Evolutionary conservation across 2,113 vertebrate species (phyloP).

Genomic region (Erinaceus europaeus): DNA sequence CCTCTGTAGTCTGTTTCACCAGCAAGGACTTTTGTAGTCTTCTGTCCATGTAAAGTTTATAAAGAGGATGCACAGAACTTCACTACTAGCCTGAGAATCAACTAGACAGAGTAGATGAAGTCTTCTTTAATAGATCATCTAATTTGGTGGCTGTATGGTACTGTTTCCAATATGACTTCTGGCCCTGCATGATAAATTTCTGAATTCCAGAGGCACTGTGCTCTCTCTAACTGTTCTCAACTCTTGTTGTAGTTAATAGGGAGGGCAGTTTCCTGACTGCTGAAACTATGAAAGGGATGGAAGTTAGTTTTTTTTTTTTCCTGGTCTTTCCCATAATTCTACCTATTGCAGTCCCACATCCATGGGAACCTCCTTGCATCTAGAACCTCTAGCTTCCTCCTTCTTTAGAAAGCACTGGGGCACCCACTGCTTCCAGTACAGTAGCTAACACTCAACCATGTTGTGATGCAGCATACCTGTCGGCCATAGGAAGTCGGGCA

Average conservation of each 20-base stretch:
- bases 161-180: neutral
- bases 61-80: neutral
- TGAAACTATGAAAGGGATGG: too few species aligned
- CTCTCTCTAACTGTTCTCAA: neutral
- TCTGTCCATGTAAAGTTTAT: neutral
- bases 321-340: neutral
- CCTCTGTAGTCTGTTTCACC: neutral
- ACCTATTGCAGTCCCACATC: neutral
- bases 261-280: neutral
- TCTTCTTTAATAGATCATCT: neutral
- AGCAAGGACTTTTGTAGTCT: neutral
- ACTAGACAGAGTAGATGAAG: neutral
- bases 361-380: neutral
- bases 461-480: too few species aligned
- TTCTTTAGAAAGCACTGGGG: neutral
- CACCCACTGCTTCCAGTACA: neutral
- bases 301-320: neutral
- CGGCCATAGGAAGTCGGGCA: too few species aligned
- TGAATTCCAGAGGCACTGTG: neutral
- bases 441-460: neutral
- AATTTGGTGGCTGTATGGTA: neutral
- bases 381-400: neutral
- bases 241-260: neutral
- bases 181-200: neutral
- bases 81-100: neutral